Evolutionary conservation across 2,113 vertebrate species (phyloP), one percentile per base, ranked within the genome.

Genomic region (Bufo bufo): DNA sequence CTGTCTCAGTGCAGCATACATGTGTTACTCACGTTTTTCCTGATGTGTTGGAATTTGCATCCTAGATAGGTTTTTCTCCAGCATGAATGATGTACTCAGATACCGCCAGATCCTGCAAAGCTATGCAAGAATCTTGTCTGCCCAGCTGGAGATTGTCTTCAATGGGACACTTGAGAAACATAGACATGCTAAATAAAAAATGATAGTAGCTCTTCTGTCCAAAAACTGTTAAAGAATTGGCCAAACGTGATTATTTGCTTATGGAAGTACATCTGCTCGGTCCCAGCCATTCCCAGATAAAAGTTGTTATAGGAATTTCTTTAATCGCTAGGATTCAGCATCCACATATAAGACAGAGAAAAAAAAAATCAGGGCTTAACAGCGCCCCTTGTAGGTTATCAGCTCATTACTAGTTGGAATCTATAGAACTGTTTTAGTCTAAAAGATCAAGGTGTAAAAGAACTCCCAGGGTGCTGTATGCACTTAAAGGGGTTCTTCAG

Each of bases 91-190:
- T 49, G 9, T 47, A 72, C 12, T 56, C 56, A 72, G 13, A 75
- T 58, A 49, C 20, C 72, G 17, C 49, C 20, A 77, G 47, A 82
- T 82, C 61, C 65, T 72, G 79, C 86, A 82, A 58, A 82, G 78
- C 86, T 77, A 20, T 3, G 69, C 80, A 83, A 75, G 87, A 77
- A 82, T 65, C 16, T 20, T 4, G 45, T 45, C 45, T 50, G 69
- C 43, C 58, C 87, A 88, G 80, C 79, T 87, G 79, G 78, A 66
- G 56, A 63, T 43, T 47, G 85, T 47, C n/a, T 23, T 65, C 56
- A 82, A 87, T 82, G 20, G 79, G 54, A 33, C 79, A 50, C 86
- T 50, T 61, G 78, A 82, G 79, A 23, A 75, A 63, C 66, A 75
- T 59, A 23, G 58, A 2, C 75, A 14, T 65, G 19, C 75, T 65